Percentiles rank a stretch among this genome's conserved stretches.
Conservation (phyloP, 2,113 vertebrate species). For the Zapus hudsonius region DNA sequence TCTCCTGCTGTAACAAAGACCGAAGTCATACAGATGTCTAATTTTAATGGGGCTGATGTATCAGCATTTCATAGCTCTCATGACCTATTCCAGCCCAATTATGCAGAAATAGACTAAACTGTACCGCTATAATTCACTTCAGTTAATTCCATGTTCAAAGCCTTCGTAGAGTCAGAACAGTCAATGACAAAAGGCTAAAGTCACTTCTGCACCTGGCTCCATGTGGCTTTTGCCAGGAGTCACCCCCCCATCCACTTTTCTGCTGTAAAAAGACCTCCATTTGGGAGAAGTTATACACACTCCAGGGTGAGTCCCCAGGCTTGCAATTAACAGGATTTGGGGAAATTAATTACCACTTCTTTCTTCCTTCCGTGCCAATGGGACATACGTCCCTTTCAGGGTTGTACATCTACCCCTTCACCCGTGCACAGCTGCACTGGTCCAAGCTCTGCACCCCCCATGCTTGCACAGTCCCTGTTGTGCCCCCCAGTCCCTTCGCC, state of each 20-base stretch:
- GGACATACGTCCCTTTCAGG: neutral
- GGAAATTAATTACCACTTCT: neutral
- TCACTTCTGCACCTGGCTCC: neutral
- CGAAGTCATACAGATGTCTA: neutral
- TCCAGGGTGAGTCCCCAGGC: neutral
- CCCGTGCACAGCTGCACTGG: fast-evolving
- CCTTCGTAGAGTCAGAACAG: neutral
- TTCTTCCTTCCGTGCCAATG: neutral
- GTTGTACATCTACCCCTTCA: too few species aligned
- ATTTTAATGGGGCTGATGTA: neutral
- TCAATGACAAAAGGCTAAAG: neutral
- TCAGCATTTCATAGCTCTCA: neutral
- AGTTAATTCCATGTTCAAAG: neutral
- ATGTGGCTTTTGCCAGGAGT: neutral
- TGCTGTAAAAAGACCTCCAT: neutral
- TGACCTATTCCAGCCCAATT: neutral
- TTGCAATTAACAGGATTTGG: neutral
- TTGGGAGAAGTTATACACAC: neutral
- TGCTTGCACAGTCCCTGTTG: too few species aligned
- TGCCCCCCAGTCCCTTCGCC: too few species aligned
- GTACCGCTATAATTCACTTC: neutral
- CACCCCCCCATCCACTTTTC: fast-evolving
- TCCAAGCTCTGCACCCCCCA: neutral
- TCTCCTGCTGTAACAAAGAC: neutral
- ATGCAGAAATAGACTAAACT: neutral